These are phyloP conservation scores for Symphodus melops DNA, from an alignment of 2,113 vertebrate genomes.

Conservation along the genomic window DNA sequence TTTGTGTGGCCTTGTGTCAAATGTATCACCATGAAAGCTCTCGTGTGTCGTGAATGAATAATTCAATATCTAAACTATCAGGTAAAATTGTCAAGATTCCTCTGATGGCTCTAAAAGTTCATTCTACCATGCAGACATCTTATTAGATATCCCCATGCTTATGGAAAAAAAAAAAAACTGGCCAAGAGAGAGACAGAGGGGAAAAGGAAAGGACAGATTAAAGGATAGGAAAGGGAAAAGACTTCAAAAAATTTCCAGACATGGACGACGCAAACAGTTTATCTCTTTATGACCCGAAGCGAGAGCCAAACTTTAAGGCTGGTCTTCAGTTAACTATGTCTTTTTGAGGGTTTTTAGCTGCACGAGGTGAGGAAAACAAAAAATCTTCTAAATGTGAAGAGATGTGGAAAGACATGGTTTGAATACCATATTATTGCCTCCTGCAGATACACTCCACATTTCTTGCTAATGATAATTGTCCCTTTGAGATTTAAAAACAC, in stretches of 20 bases:
- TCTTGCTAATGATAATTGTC: background rate
- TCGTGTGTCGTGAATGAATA: background rate
- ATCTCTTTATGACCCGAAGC: slow-evolving; percentile 35
- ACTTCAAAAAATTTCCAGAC: slow-evolving; percentile 44
- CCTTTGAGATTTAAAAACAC: background rate
- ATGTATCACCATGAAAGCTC: slow-evolving; percentile 4
- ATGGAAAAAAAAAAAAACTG: background rate
- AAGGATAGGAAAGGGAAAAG: slow-evolving; percentile 7
- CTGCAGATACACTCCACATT: background rate
- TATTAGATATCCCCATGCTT: too few relatives aligned
- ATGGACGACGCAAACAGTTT: slow-evolving; percentile 32
- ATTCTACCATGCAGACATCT: too few relatives aligned
- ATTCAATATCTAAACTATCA: background rate
- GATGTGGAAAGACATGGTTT: background rate
- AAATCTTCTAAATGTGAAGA: slow-evolving; percentile 12
- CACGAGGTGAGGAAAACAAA: slow-evolving; percentile 19
- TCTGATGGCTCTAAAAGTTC: too few relatives aligned
- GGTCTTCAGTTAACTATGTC: slow-evolving; percentile 11
- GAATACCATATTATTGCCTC: background rate
- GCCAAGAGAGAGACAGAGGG: background rate
- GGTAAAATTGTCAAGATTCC: background rate
- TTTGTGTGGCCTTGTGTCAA: slow-evolving; percentile 1
- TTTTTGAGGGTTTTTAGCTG: slow-evolving; percentile 27
- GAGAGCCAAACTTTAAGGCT: slow-evolving; percentile 4
- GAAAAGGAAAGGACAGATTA: slow-evolving; percentile 1